A percentile compares a stretch with the other conserved stretches of the same genome.
These are phyloP conservation scores for Brachyhypopomus occidentalis DNA, from an alignment of 2,113 vertebrate genomes.

Conservation along the genomic window DNA sequence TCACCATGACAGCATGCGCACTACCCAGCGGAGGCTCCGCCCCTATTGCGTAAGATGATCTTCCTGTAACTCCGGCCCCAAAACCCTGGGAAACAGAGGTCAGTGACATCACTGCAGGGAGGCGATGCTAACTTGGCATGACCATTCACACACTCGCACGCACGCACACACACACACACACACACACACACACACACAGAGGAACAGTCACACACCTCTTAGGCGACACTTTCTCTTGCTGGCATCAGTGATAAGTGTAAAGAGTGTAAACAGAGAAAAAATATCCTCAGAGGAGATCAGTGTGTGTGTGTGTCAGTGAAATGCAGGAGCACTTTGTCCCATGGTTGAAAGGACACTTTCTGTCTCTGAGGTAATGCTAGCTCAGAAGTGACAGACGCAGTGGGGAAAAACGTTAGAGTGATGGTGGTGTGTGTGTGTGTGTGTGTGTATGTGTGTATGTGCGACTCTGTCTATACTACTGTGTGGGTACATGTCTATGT, in stretches of 20 bases:
- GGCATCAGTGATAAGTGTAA: constrained; percentile 18
- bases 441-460: neutral
- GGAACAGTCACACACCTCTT: constrained; percentile 45
- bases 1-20: constrained; percentile 66
- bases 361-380: too few relatives aligned
- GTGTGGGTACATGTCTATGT: too few relatives aligned
- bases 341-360: too few relatives aligned
- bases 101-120: constrained; percentile 58
- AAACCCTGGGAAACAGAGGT: constrained; percentile 62
- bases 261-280: too few relatives aligned
- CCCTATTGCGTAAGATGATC: constrained; percentile 62
- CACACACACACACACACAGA: constrained; percentile 11
- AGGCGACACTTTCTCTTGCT: constrained; percentile 53
- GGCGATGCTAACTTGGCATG: constrained; percentile 53
- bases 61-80: constrained; percentile 59
- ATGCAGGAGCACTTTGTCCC: too few relatives aligned
- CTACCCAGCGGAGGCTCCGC: constrained; percentile 59
- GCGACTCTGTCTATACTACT: neutral
- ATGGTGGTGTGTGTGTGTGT: constrained; percentile 20
- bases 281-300: neutral
- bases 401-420: neutral
- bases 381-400: too few relatives aligned
- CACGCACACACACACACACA: neutral
- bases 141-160: neutral
- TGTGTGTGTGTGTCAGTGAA: constrained; percentile 22